Percentiles rank a stretch among this genome's conserved stretches.
Conservation (phyloP, 2,797 vertebrate species). For the Poecilia wingei region DNA sequence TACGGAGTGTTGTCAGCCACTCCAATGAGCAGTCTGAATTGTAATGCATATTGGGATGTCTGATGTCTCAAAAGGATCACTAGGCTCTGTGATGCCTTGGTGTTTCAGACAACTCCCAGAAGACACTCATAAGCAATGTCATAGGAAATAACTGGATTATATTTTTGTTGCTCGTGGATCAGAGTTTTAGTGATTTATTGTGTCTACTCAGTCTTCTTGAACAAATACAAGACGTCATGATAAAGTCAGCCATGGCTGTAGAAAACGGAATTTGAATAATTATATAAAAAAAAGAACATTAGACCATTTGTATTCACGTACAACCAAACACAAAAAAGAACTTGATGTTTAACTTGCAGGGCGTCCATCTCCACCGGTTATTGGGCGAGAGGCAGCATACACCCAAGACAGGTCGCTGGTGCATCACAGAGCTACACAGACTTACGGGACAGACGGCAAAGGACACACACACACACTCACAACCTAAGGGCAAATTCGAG, state of each 20-base stretch:
- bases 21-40: background rate
- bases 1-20: background rate
- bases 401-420: background rate
- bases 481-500: background rate
- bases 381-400: background rate
- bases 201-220: background rate
- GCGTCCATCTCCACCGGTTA: background rate
- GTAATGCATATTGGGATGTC: background rate
- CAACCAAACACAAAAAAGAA: background rate
- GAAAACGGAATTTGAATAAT: background rate
- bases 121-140: background rate
- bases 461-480: background rate
- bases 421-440: background rate
- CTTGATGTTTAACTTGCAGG: background rate
- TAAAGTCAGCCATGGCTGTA: background rate
- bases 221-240: background rate
- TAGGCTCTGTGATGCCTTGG: background rate
- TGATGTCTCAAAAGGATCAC: background rate
- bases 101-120: background rate
- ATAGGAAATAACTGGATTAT: background rate
- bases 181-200: background rate
- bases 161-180: background rate
- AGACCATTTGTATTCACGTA: background rate
- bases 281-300: background rate
- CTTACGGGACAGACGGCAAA: background rate